Percentiles rank a stretch among this genome's conserved stretches.
phyloP scores from a whole-genome alignment of 1,140 invertebrate genomes.

The Cepaea nemoralis region DNA sequence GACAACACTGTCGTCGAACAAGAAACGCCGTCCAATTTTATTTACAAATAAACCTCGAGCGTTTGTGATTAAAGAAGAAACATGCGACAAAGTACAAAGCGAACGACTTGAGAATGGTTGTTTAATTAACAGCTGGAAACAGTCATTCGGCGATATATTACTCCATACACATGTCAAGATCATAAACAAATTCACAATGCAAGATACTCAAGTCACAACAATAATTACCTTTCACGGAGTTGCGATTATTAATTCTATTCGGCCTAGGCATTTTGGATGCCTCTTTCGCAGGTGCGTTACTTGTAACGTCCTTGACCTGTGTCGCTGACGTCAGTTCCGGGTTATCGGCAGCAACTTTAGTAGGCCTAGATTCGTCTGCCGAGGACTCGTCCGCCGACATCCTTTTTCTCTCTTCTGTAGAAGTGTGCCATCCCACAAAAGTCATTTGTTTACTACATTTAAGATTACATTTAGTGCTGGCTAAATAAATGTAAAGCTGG shows the following conservation, averaged over 20 bases:
- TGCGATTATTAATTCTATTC: constrained; percentile 40
- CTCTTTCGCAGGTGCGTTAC: constrained; percentile 49
- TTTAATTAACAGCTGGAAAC: too few species aligned
- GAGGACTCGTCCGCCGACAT: constrained; percentile 48
- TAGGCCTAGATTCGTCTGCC: constrained; percentile 40
- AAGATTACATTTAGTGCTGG: too few species aligned
- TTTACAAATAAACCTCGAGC: too few species aligned
- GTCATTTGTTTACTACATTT: too few species aligned
- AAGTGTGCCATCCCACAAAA: not conserved
- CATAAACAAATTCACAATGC: not conserved
- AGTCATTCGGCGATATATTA: too few species aligned
- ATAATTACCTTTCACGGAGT: constrained; percentile 35
- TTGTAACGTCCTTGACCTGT: constrained; percentile 44
- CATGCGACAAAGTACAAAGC: too few species aligned
- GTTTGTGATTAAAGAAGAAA: too few species aligned
- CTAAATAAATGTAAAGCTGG: too few species aligned
- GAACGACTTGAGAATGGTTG: too few species aligned
- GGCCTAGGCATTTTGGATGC: constrained; percentile 42
- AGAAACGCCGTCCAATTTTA: too few species aligned
- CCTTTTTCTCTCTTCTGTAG: constrained; percentile 46
- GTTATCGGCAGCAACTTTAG: constrained; percentile 5
- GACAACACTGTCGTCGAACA: too few species aligned
- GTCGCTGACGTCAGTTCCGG: constrained; percentile 48
- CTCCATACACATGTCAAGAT: not conserved
- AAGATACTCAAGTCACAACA: not conserved